Evolutionary conservation across 2,888 invertebrate species (phyloP), one percentile per base, ranked within the genome.

Genomic region (Amphipyra tragopoginis): DNA sequence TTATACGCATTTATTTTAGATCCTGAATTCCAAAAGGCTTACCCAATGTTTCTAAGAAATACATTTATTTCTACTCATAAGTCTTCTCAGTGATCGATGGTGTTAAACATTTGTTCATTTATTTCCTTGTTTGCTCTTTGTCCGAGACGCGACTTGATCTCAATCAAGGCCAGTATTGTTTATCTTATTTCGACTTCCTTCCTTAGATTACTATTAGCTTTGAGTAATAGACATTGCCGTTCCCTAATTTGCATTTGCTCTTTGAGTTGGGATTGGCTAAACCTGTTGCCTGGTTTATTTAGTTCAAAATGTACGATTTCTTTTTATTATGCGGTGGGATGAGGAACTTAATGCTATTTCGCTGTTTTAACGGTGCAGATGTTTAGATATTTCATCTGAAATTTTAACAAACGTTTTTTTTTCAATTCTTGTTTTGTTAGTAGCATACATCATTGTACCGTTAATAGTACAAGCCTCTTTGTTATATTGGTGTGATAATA

Each of bases 21-120:
- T 81, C 82, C 81, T 81, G 81, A 74, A 86, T 86, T 80, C 84
- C 80, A 75, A 53, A 69, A 67, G 49, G 66, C 65, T 82, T 80
- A 82, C 65, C 64, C 64, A 78, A 74, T 58, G 42, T 57, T 65
- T 81, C 77, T 63, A 57, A 69, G 77, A 82, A 81, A 72, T 67
- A 21, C 14, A 51, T 63, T 76, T 72, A 75, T 67, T 65, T 61
- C 44, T 65, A 33, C 42, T 65, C 29, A 67, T 77, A 70, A 74
- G 26, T 62, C 39, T 39, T 10, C 51, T 55, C 14, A 15, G 29
- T 63, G 42, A 62, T 65, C 50, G 48, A 61, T 62, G 11, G 52
- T 54, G 51, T 61, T 64, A 65, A 54, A 61, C 62, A 51, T 61
- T 59, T 69, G 51, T 49, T 65, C 38, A 59, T 67, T 60, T 62